Conservation (phyloP, 2,113 vertebrate genomes). For the Salvelinus sp. region DNA sequence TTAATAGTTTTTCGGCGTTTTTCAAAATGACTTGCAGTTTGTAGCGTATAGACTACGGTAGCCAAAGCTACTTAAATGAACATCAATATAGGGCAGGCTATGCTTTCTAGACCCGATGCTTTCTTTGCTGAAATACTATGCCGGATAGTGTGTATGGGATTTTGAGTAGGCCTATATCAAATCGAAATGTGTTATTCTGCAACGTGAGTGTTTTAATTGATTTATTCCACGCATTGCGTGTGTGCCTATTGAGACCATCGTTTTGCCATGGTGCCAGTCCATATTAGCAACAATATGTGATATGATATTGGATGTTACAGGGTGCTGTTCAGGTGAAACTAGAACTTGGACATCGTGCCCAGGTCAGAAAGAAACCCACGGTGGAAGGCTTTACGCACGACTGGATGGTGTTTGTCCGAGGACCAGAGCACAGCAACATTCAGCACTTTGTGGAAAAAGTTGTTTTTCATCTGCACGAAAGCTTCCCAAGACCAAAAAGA, state of each 20-base stretch:
- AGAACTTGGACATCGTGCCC: slow-evolving; percentile 96
- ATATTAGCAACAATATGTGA: background rate
- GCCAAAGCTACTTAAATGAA: background rate
- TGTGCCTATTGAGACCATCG: background rate
- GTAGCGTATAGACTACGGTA: background rate
- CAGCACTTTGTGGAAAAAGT: slow-evolving; percentile 99
- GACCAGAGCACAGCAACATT: slow-evolving; percentile 94
- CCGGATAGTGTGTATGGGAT: too few relatives aligned
- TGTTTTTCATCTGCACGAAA: slow-evolving; percentile 95
- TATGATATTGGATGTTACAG: slow-evolving; percentile 64
- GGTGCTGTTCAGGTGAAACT: slow-evolving; percentile 98
- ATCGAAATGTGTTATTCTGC: too few relatives aligned
- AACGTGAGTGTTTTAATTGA: too few relatives aligned
- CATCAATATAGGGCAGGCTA: background rate
- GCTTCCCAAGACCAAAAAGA: slow-evolving; percentile 97
- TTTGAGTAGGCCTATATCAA: too few relatives aligned
- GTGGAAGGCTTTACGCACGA: slow-evolving; percentile 97
- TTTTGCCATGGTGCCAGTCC: background rate
- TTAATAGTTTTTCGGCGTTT: background rate
- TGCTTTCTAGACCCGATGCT: too few relatives aligned
- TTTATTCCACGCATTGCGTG: too few relatives aligned
- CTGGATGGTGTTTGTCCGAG: slow-evolving; percentile 99
- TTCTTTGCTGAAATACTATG: background rate
- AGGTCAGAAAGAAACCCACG: slow-evolving; percentile 94
- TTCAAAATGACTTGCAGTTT: slow-evolving; percentile 7